Evolutionary conservation across 1,140 invertebrate genomes (phyloP), one percentile per base, ranked within the genome.

Genomic region (Brachionus calyciflorus): DNA sequence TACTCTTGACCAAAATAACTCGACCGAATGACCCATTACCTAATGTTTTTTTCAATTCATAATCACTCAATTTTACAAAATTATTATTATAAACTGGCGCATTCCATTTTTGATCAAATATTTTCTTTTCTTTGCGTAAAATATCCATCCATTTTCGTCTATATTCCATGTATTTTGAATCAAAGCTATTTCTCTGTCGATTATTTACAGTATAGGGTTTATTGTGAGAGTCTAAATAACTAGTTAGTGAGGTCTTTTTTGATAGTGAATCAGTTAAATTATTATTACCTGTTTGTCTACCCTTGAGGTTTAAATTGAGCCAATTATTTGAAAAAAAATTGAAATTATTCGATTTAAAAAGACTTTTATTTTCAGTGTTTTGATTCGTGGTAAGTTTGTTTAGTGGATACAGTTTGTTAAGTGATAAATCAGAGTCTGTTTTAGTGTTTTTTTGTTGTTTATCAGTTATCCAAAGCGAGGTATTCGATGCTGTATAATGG

Each of bases 121-220:
- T 1, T 30, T 51, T 51, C 30, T 55, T 73, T 40, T 73, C 69
- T 51, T 55, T 49, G n/a, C 51, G 28, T 17, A 73, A 73, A 26
- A 73, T 73, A 24, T 73, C 69, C 69, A 55, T 51, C 69, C 69
- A 73, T 49, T 55, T 49, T 30, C 69, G 44, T 49, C 46, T 73
- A 73, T 73, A 73, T 33, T 73, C 69, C 46, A 73, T 55, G 40
- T 73, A 73, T 33, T 55, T 49, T n/a, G 26, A 12, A 24, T 73
- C 69, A 49, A 73, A 73, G 19, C 6, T 41, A 30, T 55, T 73
- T 14, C 46, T 19, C 1, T 7, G 5, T 12, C 10, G 28, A 30
- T 55, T 73, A 19, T n/a, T 73, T 12, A 55, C 24, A 30, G 46
- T 73, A 40, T 51, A 73, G 3, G 24, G n/a, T 51, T 41, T 49